Base-by-base conservation (phyloP, 2,113 vertebrate species). In the Burhinus oedicnemus region DNA sequence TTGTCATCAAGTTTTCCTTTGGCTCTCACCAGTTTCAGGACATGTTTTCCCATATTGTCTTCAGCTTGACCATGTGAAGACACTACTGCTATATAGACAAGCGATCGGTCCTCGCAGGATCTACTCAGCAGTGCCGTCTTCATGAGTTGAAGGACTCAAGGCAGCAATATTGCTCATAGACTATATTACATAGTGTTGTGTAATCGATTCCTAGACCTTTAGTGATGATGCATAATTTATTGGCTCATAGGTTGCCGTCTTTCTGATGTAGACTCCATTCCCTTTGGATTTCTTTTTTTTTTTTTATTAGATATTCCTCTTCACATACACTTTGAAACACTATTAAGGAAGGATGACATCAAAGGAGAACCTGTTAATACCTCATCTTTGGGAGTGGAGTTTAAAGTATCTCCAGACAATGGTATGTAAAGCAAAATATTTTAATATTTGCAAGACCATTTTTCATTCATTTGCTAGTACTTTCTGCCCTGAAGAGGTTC, bases 291-390 rank as follows among this genome's bases (percentile, higher is more conserved):
- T 72, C 11, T 71, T 62, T 42, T 65, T 80, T 42, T 65, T 80
- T 14, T 89, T 91, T 83, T 70, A 91, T 70, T 96, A 99, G 99
- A 99, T 95, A 97, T 97, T 90, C 97, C 98, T 92, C 97, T 97
- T 86, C 97, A 97, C 87, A 81, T 99, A 89, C 97, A 97, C 87
- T 96, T 98, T 75, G 98, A 98, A 97, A 97, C 96, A 20, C 87
- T 98, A 82, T 94, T 97, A 34, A 98, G 89, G 93, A 98, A 97
- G 76, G 97, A 97, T 93, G 98, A 98, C 97, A 92, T 98, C 93
- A 98, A 98, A 96, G 98, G 94, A 95, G 95, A 98, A 88, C 87
- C 95, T 90, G 86, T 94, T 89, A 97, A 97, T 96, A 92, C 87
- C 52, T 96, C 97, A 75, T 92, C 95, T 89, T 86, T 98, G 19